Evolutionary conservation across 2,888 invertebrate species (phyloP), one percentile per base, ranked within the genome.

Genomic region (Polietes domitor): DNA sequence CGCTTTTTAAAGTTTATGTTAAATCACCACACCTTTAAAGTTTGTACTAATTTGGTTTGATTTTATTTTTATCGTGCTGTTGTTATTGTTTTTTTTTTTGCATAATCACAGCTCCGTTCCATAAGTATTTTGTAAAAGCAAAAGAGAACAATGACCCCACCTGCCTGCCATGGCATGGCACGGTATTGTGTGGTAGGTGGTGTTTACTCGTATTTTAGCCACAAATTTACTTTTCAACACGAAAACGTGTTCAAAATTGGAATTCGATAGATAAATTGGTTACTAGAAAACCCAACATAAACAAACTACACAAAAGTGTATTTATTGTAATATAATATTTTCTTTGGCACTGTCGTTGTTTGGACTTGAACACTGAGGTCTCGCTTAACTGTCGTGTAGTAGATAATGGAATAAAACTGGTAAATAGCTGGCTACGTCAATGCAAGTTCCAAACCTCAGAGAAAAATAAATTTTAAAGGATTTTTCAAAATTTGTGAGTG

Each of bases 91-190:
- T 28, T 55, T 37, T 21, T 55, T 55, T 72, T 83, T 83, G 79
- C 83, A 79, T 79, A 79, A 79, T 79, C 50, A 28, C 63, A 76
- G 21, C 43, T 41, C 43, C 71, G 32, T 63, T 65, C 75, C 75
- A 58, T 77, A 80, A 41, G 68, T 28, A 75, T 61, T 73, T 61
- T 83, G 47, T 58, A 75, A 41, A 63, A 68, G 68, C 28, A 63
- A 82, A 82, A 24, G 73, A 71, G 83, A 83, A 83, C 83, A 83
- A 83, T 80, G 83, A 83, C 74, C 83, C 77, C 83, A 80, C 83
- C 80, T 83, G 83, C 71, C 72, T 75, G 74, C 65, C 75, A 65
- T 78, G 71, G 63, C 63, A 63, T 74, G 21, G 17, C 55, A 24
- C 19, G 17, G n/a, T 32, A 28, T 61, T 26, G 26, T 28, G 12